Evolutionary conservation across 2,113 vertebrate species (phyloP).

Genomic region (Archilochus colubris): DNA sequence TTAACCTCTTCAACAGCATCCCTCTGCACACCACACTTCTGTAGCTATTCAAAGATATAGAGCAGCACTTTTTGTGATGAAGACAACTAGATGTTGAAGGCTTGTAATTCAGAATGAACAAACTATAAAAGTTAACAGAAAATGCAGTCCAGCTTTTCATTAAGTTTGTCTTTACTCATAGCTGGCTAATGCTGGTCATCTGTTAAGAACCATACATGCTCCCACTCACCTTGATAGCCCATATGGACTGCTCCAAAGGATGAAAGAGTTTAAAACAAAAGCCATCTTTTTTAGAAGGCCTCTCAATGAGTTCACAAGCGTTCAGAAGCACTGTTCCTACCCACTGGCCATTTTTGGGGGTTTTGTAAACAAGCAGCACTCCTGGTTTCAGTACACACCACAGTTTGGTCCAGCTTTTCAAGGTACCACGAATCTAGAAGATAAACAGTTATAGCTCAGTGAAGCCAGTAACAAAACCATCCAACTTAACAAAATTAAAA

Average conservation of each 20-base stretch:
- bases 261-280: slow-evolving; percentile 99
- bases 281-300: slow-evolving; percentile 98
- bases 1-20: not conserved
- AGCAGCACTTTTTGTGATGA: not conserved
- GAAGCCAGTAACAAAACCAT: not conserved
- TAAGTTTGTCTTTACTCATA: not conserved
- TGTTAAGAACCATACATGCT: not conserved
- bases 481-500: not conserved
- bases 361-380: slow-evolving; percentile 97
- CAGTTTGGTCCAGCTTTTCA: slow-evolving; percentile 99
- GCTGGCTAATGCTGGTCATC: not conserved
- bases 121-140: not conserved
- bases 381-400: slow-evolving; percentile 99
- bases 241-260: slow-evolving; percentile 97
- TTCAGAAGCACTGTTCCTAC: slow-evolving; percentile 98
- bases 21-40: not conserved
- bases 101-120: not conserved
- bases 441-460: not conserved
- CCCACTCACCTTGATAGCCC: slow-evolving; percentile 95
- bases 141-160: not conserved
- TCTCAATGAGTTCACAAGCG: slow-evolving; percentile 97
- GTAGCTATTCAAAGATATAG: not conserved
- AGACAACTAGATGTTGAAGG: not conserved
- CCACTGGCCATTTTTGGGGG: slow-evolving; percentile 96
- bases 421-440: slow-evolving; percentile 92